Percentiles rank a stretch among this genome's conserved stretches.
Conservation (phyloP, 53 echinoderm and acorn worm genomes). For the Luidia sarsii region DNA sequence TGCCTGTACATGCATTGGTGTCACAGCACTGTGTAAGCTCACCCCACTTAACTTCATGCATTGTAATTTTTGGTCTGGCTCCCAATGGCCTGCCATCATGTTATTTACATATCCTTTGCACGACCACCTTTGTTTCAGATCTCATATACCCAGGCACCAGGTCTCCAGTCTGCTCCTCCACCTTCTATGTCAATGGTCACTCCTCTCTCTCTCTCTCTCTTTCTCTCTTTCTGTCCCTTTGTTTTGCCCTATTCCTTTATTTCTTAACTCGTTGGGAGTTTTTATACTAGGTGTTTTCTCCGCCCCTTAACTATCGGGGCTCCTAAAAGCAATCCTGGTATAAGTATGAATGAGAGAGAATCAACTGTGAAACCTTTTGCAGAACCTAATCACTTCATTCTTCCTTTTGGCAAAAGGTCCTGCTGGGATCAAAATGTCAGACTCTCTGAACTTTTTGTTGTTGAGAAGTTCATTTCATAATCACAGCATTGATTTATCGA, state of each 20-base stretch:
- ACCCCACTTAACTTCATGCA: neutral
- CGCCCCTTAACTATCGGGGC: neutral
- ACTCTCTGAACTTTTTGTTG: no score
- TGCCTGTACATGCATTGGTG: neutral
- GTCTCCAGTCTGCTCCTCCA: neutral
- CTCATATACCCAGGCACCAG: neutral
- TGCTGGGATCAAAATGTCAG: no score
- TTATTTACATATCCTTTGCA: neutral
- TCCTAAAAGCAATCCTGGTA: no score
- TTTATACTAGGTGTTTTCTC: neutral
- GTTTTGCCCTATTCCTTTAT: neutral
- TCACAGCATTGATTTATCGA: no score
- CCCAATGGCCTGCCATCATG: neutral
- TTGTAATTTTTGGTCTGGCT: neutral
- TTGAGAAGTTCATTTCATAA: no score
- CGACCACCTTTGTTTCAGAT: constrained; percentile 30
- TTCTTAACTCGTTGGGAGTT: neutral
- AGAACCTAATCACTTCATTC: no score
- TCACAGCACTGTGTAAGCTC: no score
- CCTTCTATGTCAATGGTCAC: neutral
- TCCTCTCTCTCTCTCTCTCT: neutral
- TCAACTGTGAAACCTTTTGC: no score
- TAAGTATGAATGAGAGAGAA: no score
- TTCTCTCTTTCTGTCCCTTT: neutral
- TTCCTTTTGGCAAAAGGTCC: no score